A percentile compares a stretch with the other conserved stretches of the same genome.
Conservation (phyloP, 2,797 vertebrate species). For the Acrossocheilus wenchowensis region DNA sequence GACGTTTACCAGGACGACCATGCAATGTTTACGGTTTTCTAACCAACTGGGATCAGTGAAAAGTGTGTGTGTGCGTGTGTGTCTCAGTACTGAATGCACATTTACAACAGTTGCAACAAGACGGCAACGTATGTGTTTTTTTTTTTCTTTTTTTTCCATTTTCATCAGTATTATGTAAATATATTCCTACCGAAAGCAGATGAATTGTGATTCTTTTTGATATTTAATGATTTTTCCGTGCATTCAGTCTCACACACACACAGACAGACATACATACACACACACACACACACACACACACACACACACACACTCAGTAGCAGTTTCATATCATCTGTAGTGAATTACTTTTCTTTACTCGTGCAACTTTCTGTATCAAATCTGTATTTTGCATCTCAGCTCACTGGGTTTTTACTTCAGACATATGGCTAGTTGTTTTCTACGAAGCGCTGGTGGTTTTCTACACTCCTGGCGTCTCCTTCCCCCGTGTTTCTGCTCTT, state of each 20-base stretch:
- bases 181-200: conserved; percentile 6
- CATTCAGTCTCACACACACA: conserved; percentile 51
- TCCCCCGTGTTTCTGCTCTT: conserved; percentile 10
- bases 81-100: conserved; percentile 27
- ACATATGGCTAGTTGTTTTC: conserved; percentile 12
- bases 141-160: conserved; percentile 27
- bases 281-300: conserved; percentile 56
- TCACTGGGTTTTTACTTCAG: background rate
- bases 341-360: conserved; percentile 20
- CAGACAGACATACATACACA: conserved; percentile 58
- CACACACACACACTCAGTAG: background rate
- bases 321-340: conserved; percentile 18
- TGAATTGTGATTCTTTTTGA: background rate
- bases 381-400: conserved; percentile 27
- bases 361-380: conserved; percentile 53
- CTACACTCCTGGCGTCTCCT: conserved; percentile 1
- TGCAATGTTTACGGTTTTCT: conserved; percentile 64
- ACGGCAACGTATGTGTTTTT: conserved; percentile 19
- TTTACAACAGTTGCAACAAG: background rate
- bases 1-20: conserved; percentile 71
- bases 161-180: conserved; percentile 55
- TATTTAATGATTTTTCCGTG: background rate
- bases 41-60: conserved; percentile 35
- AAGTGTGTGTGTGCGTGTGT: conserved; percentile 64
- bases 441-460: conserved; percentile 15